phyloP scores from a whole-genome alignment of 1,140 invertebrate species.

The Zaprionus capensis region DNA sequence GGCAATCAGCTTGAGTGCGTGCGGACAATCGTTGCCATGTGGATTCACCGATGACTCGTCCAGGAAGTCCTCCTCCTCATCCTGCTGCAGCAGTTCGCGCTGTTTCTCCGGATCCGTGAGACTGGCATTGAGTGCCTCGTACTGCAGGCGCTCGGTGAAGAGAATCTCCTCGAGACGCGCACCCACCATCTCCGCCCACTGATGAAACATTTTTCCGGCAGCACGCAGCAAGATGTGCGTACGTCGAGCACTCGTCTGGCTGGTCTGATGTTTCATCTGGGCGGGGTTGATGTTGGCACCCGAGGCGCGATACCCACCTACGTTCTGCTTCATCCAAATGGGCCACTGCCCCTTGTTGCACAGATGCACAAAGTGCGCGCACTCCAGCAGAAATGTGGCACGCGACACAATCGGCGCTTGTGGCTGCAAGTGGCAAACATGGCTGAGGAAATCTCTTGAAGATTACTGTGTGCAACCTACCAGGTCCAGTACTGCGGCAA shows the following conservation, averaged over 20 bases:
- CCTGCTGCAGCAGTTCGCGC: constrained; percentile 93
- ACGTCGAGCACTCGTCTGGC: constrained; percentile 87
- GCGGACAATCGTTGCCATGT: constrained; percentile 94
- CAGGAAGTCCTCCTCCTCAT: constrained; percentile 99
- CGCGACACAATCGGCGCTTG: constrained; percentile 96
- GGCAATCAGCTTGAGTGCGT: constrained; percentile 95
- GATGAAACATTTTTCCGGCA: constrained; percentile 98
- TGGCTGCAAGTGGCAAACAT: constrained; percentile 87
- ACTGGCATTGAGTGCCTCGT: constrained; percentile 88
- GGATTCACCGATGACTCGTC: constrained; percentile 97
- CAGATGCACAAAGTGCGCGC: constrained; percentile 97
- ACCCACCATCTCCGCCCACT: constrained; percentile 89
- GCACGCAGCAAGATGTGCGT: constrained; percentile 94
- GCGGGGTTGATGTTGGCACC: constrained; percentile 85
- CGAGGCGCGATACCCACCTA: constrained; percentile 89
- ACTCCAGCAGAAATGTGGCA: constrained; percentile 96
- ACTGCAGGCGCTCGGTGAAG: constrained; percentile 89
- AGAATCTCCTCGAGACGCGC: constrained; percentile 93
- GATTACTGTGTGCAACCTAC: constrained; percentile 85
- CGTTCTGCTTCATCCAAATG: constrained; percentile 95
- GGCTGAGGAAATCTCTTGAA: not conserved
- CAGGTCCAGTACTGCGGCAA: constrained; percentile 97
- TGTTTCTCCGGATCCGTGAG: constrained; percentile 93
- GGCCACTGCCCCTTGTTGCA: constrained; percentile 99
- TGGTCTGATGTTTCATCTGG: constrained; percentile 81